Conservation (phyloP, 1,140 invertebrate species). For the Paraescarpia echinospica region DNA sequence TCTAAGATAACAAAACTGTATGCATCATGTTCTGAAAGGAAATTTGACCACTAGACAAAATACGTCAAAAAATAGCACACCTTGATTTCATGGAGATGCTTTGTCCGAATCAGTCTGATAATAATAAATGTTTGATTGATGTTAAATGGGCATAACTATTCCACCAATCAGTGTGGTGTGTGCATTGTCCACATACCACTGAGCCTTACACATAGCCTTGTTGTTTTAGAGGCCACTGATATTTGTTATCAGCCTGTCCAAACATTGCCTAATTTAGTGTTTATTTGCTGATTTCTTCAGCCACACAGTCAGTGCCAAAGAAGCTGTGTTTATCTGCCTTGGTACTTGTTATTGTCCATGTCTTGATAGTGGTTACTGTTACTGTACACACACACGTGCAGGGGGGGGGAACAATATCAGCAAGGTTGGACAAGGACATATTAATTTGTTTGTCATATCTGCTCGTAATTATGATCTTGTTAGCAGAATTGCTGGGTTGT, state of each 20-base stretch:
- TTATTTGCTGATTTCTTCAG: background rate
- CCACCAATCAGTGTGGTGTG: background rate
- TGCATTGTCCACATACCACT: background rate
- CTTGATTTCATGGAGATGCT: no score
- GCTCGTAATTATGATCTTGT: no score
- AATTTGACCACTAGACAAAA: no score
- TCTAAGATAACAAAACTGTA: no score
- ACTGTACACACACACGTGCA: background rate
- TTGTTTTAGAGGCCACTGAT: background rate
- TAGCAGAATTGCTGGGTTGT: no score
- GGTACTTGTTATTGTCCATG: background rate
- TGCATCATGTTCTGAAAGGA: no score
- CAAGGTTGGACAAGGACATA: background rate
- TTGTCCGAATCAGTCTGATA: no score
- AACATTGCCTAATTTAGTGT: conserved; percentile 1
- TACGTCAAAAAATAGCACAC: no score
- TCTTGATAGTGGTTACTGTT: background rate
- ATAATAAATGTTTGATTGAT: background rate
- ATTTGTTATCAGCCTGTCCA: background rate
- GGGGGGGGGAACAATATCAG: background rate
- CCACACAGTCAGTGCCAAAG: background rate
- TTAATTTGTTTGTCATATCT: no score
- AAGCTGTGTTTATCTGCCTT: background rate
- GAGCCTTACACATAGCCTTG: background rate
- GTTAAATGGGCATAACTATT: background rate